Conservation (phyloP, 2,888 invertebrate species). For the Aspidiotus destructor region DNA sequence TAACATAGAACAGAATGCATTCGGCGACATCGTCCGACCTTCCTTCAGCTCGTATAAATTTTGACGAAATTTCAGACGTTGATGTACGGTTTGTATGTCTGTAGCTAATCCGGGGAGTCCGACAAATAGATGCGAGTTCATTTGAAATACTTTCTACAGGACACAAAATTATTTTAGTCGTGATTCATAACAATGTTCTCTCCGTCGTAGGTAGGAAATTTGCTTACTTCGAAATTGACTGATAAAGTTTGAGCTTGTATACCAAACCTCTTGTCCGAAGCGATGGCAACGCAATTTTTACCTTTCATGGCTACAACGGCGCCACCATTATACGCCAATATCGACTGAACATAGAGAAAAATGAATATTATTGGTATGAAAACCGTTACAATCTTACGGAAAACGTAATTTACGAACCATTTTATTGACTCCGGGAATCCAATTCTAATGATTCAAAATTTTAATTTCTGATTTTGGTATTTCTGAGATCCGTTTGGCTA, state of each 20-base stretch:
- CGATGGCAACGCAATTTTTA: conserved; percentile 94
- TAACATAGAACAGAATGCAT: conserved; percentile 83
- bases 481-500: too few species aligned
- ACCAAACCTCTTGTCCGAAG: conserved; percentile 88
- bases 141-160: conserved; percentile 74
- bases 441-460: too few species aligned
- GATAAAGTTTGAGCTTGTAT: conserved; percentile 87
- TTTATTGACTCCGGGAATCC: too few species aligned
- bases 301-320: conserved; percentile 96
- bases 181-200: too few species aligned
- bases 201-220: too few species aligned
- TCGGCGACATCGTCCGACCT: conserved; percentile 80
- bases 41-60: conserved; percentile 93
- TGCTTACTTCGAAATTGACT: conserved; percentile 59
- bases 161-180: too few species aligned
- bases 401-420: too few species aligned
- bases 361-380: too few species aligned
- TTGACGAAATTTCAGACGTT: conserved; percentile 77
- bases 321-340: conserved; percentile 83
- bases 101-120: conserved; percentile 94
- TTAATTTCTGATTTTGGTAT: too few species aligned
- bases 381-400: too few species aligned
- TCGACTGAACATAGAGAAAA: conserved; percentile 49
- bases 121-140: conserved; percentile 79
- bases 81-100: conserved; percentile 88